Base-by-base conservation (phyloP, 2,113 vertebrate genomes). In the Leucoraja erinaceus region DNA sequence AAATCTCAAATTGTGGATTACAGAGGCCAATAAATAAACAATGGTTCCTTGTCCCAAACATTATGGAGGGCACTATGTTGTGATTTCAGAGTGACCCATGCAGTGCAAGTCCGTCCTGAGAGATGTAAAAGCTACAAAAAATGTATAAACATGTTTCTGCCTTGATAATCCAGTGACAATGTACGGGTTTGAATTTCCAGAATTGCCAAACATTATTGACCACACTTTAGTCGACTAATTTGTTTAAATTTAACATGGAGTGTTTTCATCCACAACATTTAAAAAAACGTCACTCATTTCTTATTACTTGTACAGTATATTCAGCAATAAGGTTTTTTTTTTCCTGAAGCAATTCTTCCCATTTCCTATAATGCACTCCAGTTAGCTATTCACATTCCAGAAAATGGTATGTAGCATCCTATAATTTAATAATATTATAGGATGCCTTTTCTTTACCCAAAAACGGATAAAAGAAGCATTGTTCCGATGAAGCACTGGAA, bases 391-490 rank as follows among this genome's bases (percentile, higher is more conserved):
- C 63, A 22, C 33, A 47, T 70, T 72, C 33, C 68, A 72, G 66
- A 38, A 91, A 91, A 91, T 91, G 68, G 20, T 74, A 31, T 90
- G 33, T 74, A 11, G 18, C 20, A 16, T 72, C 31, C 6, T 10
- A 14, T 72, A 68, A 5, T 91, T 84, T 47, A 68, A 70, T 90
- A 31, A 90, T 66, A 70, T 38, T 90, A n/a, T 90, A 66, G 14
- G 31, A 66, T 68, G 66, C 86, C 5, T 31, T 61, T 61, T 54
- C n/a, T 74, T 4, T 20, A 72, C 68, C 33, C 38, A 74, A 8
- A 91, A 91, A 91, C 38, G 38, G 88, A 74, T 91, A 91, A 91
- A 74, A 91, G 66, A 47, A 25, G 66, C 90, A 10, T 68, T 25
- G 31, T 91, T 91, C 31, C 10, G 47, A 14, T 72, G 68, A 25